Evolutionary conservation across 2,888 invertebrate genomes (phyloP).

Genomic region (Scaptomyza polygonia): DNA sequence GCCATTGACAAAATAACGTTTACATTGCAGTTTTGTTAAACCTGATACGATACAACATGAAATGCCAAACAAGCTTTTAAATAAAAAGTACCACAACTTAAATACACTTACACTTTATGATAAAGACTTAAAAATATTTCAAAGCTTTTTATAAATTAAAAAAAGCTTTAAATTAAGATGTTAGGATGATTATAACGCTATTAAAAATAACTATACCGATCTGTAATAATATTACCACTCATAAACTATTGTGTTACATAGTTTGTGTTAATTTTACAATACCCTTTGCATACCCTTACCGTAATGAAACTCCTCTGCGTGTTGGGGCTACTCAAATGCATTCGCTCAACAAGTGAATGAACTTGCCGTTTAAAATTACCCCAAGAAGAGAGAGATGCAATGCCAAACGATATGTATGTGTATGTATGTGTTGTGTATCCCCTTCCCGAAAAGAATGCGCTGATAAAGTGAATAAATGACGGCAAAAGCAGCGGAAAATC

Average conservation of each 20-base stretch:
- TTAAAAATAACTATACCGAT: too few species aligned
- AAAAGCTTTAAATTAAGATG: too few species aligned
- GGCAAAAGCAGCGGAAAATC: constrained; percentile 48
- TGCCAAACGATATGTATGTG: constrained; percentile 26
- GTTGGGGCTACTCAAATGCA: neutral
- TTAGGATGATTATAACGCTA: too few species aligned
- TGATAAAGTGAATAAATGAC: constrained; percentile 56
- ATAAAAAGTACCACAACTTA: neutral
- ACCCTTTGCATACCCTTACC: neutral
- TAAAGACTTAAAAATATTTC: neutral
- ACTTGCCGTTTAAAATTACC: constrained; percentile 65
- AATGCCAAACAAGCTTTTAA: neutral
- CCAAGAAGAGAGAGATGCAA: constrained; percentile 25
- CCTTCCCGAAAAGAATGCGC: constrained; percentile 48
- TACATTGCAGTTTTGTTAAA: constrained; percentile 21
- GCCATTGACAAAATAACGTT: constrained; percentile 5
- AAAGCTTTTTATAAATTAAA: too few species aligned
- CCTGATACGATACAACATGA: constrained; percentile 31
- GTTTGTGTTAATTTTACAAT: neutral
- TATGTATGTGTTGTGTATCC: too few species aligned
- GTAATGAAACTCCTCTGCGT: constrained; percentile 1
- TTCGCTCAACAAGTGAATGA: constrained; percentile 67
- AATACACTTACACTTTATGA: neutral
- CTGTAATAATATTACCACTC: too few species aligned
- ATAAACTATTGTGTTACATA: neutral